Evolutionary conservation across 2,888 invertebrate genomes (phyloP).

Genomic region (Sesamia inferens): DNA sequence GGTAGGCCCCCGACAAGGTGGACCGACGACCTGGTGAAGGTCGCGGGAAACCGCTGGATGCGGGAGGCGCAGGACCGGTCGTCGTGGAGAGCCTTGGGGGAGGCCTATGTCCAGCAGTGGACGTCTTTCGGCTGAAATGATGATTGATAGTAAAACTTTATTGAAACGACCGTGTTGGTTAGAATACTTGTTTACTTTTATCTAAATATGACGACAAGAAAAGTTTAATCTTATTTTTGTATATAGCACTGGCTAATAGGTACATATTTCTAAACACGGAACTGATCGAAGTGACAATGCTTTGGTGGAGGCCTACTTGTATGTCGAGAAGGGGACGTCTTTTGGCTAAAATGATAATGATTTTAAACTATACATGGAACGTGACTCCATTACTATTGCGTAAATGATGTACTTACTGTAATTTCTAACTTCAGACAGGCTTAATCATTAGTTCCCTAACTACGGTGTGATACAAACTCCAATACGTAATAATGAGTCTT

Average conservation of each 20-base stretch:
- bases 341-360: background rate
- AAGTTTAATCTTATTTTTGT: background rate
- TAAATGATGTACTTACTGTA: too few relatives aligned
- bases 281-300: background rate
- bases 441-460: background rate
- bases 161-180: background rate
- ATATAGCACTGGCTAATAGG: background rate
- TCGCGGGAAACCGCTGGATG: too few relatives aligned
- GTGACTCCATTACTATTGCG: too few relatives aligned
- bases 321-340: background rate
- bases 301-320: background rate
- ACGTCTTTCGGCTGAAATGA: too few relatives aligned
- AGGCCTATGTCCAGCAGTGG: too few relatives aligned
- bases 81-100: too few relatives aligned
- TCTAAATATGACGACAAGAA: background rate
- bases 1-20: too few relatives aligned
- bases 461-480: conserved; percentile 68
- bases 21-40: too few relatives aligned
- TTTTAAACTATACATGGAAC: background rate
- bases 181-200: background rate
- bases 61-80: too few relatives aligned
- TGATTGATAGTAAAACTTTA: too few relatives aligned
- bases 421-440: background rate
- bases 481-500: conserved; percentile 70
- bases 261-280: background rate